phyloP scores from a whole-genome alignment of 2,888 invertebrate genomes.

The Apodemia mormo region DNA sequence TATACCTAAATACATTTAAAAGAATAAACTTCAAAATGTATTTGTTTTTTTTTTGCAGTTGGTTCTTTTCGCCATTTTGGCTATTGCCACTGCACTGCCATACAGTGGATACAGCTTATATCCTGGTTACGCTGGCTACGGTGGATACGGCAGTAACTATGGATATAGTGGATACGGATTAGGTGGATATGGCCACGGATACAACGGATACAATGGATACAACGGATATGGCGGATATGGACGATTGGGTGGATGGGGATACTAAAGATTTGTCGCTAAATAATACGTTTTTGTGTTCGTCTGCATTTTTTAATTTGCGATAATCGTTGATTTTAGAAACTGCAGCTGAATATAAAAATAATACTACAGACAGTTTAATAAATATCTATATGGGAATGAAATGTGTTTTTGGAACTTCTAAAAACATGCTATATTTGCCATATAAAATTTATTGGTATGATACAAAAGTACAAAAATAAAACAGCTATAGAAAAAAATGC shows the following conservation, averaged over 20 bases:
- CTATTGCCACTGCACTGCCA: constrained; percentile 72
- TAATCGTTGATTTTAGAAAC: neutral
- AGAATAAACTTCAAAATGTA: constrained; percentile 2
- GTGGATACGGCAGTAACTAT: constrained; percentile 48
- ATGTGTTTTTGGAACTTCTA: no score
- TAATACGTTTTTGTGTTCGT: neutral
- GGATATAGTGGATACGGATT: constrained; percentile 58
- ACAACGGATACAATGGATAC: neutral
- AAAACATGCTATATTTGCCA: no score
- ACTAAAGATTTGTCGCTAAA: neutral
- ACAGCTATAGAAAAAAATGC: neutral
- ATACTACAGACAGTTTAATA: neutral
- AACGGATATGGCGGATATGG: constrained; percentile 43
- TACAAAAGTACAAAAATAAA: no score
- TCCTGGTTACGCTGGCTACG: constrained; percentile 60
- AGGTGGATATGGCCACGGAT: constrained; percentile 48
- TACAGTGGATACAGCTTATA: constrained; percentile 57
- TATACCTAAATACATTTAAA: no score
- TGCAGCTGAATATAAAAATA: neutral
- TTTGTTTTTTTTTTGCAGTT: constrained; percentile 54
- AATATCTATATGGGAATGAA: no score
- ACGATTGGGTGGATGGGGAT: neutral
- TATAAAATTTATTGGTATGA: no score
- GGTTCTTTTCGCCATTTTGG: constrained; percentile 67
- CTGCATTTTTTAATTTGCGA: neutral